Conservation (phyloP, 2,113 vertebrate genomes). For the Oceanites oceanicus region DNA sequence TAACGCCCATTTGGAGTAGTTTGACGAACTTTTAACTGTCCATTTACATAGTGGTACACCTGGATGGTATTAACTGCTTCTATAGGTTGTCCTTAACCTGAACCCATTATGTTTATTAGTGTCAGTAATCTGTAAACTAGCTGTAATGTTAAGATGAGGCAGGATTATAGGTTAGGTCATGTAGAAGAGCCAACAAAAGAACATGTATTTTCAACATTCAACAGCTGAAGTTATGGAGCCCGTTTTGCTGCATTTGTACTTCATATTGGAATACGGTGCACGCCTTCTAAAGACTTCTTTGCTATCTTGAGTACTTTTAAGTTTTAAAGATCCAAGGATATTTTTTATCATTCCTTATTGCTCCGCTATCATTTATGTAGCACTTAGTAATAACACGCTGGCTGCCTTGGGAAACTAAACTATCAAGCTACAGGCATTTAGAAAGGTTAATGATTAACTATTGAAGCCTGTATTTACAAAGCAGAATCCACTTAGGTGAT, state of each 20-base stretch:
- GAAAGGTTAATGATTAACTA: background rate
- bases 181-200: background rate
- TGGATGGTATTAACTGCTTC: background rate
- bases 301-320: background rate
- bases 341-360: background rate
- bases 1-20: background rate
- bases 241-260: background rate
- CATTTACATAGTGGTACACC: background rate
- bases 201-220: background rate
- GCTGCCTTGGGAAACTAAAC: background rate
- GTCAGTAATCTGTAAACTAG: background rate
- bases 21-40: background rate
- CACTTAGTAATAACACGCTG: background rate
- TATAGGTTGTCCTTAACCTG: background rate
- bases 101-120: background rate
- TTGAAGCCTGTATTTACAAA: background rate
- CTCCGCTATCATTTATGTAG: rapidly evolving
- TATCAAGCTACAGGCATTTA: background rate
- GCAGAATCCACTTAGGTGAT: background rate
- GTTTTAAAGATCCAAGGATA: background rate
- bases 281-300: background rate
- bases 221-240: background rate
- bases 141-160: background rate
- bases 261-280: background rate
- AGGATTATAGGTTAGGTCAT: background rate